Evolutionary conservation across 64 coral and sea anemone genomes (phyloP).

Genomic region (Anthopleura sola): DNA sequence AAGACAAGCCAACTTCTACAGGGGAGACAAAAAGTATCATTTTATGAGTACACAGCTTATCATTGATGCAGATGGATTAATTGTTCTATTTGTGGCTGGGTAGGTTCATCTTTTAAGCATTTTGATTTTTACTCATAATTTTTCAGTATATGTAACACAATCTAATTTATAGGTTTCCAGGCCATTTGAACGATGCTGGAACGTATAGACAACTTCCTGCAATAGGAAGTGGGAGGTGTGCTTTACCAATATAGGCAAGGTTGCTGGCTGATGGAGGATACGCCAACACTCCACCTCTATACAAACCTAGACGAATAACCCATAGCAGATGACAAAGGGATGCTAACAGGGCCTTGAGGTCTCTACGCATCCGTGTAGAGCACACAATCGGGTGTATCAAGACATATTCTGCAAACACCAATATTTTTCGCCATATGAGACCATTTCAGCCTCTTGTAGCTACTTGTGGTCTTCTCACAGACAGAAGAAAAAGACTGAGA

Average conservation of each 20-base stretch:
- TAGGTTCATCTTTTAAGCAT: background rate
- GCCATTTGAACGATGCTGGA: conserved; percentile 4
- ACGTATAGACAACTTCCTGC: conserved; percentile 4
- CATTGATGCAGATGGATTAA: conserved; percentile 15
- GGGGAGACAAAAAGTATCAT: conserved; percentile 10
- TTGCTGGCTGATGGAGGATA: conserved; percentile 9
- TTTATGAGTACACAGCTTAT: conserved; percentile 22
- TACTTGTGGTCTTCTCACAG: background rate
- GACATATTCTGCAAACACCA: background rate
- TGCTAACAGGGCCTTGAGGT: conserved; percentile 23
- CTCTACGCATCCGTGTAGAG: conserved; percentile 11
- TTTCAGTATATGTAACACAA: no score
- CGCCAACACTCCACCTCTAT: background rate
- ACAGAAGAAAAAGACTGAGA: background rate
- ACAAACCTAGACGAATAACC: conserved; percentile 14
- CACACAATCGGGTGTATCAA: no score
- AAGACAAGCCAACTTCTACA: conserved; percentile 3
- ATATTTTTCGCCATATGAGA: conserved; percentile 10
- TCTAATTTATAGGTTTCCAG: background rate
- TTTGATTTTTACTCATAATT: no score
- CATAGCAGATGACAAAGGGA: conserved; percentile 9
- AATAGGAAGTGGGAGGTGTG: background rate
- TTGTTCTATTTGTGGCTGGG: conserved; percentile 16
- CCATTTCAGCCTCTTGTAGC: conserved; percentile 3
- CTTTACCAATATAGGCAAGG: background rate